Evolutionary conservation across 2,113 vertebrate species (phyloP).

Genomic region (Rhegmatorhina hoffmannsi): DNA sequence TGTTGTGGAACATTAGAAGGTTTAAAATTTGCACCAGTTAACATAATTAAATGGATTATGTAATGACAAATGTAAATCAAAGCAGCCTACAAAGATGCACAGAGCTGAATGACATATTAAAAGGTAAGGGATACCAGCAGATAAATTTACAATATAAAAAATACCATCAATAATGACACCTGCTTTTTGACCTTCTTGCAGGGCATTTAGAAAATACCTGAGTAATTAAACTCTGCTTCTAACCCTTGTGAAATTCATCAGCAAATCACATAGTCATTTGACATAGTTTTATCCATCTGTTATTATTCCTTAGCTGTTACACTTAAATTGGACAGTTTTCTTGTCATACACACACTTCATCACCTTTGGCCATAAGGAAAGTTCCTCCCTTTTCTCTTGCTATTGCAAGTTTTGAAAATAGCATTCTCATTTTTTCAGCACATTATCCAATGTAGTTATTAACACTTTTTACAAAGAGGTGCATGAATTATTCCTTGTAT

Average conservation of each 20-base stretch:
- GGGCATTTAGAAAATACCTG: not conserved
- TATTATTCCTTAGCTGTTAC: not conserved
- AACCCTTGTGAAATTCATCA: not conserved
- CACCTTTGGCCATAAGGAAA: not conserved
- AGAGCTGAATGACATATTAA: not conserved
- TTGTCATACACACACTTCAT: not conserved
- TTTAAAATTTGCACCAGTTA: not conserved
- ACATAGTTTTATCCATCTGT: not conserved
- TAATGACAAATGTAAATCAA: not conserved
- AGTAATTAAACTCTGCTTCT: not conserved
- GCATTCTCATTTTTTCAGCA: not conserved
- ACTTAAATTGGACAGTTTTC: not conserved
- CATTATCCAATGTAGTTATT: not conserved
- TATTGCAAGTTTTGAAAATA: not conserved
- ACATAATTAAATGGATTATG: not conserved
- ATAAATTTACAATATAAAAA: not conserved
- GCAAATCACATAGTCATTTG: not conserved
- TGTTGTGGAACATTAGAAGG: not conserved
- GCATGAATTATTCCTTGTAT: not conserved
- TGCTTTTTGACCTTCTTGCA: not conserved
- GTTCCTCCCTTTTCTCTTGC: not conserved
- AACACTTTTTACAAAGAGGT: rapidly evolving
- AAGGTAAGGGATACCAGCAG: not conserved
- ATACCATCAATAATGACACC: not conserved
- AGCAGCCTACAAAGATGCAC: not conserved